These are phyloP conservation scores for Amphiprion percula DNA, from an alignment of 2,113 vertebrate genomes.

Conservation along the genomic window DNA sequence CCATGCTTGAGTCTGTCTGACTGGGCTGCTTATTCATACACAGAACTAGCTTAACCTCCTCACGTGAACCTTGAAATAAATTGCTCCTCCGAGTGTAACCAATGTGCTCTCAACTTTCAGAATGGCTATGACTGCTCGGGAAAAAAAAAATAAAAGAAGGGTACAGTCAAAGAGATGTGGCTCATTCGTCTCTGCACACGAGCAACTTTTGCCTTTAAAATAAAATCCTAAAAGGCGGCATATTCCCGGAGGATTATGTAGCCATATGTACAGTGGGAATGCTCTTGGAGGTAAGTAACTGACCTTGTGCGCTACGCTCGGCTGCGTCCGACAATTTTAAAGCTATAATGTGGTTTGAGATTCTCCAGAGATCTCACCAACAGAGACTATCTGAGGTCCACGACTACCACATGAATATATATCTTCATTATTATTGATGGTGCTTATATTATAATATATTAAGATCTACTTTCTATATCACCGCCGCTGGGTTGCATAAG, in stretches of 20 bases:
- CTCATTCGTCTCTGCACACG: slow-evolving; percentile 4
- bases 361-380: slow-evolving; percentile 4
- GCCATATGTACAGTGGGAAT: slow-evolving; percentile 7
- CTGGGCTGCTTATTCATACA: slow-evolving; percentile 64
- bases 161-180: slow-evolving; percentile 8
- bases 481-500: neutral
- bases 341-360: slow-evolving; percentile 1
- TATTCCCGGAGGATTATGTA: slow-evolving; percentile 28
- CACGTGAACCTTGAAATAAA: slow-evolving; percentile 72
- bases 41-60: slow-evolving; percentile 64
- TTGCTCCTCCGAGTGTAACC: slow-evolving; percentile 70
- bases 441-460: slow-evolving; percentile 25
- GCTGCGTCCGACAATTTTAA: slow-evolving; percentile 28
- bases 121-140: slow-evolving; percentile 37
- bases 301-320: slow-evolving; percentile 21
- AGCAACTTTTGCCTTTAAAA: slow-evolving; percentile 24
- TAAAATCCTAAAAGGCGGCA: slow-evolving; percentile 37
- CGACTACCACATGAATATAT: neutral
- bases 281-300: slow-evolving; percentile 24
- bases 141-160: slow-evolving; percentile 3
- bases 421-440: slow-evolving; percentile 15
- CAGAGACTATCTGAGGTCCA: neutral
- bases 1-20: slow-evolving; percentile 45
- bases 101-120: slow-evolving; percentile 51
- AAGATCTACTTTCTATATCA: neutral